phyloP scores from a whole-genome alignment of 2,797 vertebrate genomes.

The Pogoniulus pusillus region DNA sequence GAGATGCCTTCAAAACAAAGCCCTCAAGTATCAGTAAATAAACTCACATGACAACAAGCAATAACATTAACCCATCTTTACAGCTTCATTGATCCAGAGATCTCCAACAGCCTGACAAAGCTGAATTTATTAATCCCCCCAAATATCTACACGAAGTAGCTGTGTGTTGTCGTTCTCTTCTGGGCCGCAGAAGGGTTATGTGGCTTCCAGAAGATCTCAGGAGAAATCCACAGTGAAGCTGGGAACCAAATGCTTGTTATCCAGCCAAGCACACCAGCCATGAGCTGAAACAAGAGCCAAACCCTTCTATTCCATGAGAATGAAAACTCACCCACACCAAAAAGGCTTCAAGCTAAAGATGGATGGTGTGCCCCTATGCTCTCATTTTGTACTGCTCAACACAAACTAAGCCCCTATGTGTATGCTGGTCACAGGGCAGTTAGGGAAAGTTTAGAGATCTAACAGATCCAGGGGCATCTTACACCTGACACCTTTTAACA shows the following conservation, averaged over 20 bases:
- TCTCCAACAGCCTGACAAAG: background rate
- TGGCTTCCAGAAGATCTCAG: background rate
- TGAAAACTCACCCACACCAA: background rate
- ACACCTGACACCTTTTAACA: background rate
- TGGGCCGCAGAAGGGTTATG: background rate
- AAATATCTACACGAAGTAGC: background rate
- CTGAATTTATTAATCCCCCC: background rate
- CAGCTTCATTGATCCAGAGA: constrained; percentile 3
- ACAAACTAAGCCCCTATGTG: background rate
- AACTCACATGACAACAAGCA: constrained; percentile 23
- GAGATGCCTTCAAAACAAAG: constrained; percentile 55
- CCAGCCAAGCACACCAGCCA: background rate
- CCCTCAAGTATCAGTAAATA: constrained; percentile 32
- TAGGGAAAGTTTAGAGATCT: background rate
- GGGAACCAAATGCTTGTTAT: background rate
- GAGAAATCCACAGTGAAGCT: background rate
- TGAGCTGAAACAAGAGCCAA: background rate
- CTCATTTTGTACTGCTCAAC: background rate
- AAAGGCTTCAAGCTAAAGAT: background rate
- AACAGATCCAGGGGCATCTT: background rate
- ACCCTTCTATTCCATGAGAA: background rate
- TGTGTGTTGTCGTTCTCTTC: background rate
- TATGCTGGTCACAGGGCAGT: background rate
- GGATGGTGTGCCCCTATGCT: background rate
- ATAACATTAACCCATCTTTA: constrained; percentile 30